Evolutionary conservation across 2,113 vertebrate genomes (phyloP), one percentile per base, ranked within the genome.

Genomic region (Rhineura floridana): DNA sequence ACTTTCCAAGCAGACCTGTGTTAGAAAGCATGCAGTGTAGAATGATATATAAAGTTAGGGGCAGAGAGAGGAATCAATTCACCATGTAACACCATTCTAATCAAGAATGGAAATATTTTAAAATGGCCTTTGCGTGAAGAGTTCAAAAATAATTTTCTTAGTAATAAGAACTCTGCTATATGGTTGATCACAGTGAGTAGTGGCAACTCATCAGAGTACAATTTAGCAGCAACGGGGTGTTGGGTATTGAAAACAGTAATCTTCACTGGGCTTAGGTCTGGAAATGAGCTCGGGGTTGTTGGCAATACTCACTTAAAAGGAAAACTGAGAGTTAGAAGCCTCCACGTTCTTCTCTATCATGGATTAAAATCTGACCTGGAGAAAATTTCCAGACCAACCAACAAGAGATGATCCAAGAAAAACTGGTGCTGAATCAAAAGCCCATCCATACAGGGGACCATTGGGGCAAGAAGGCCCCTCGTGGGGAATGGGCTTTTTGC

Each of bases 121-220:
- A 67, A 59, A 69, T 83, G 28, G 52, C 88, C 70, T 50, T 46
- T 86, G 77, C 92, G 83, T 83, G 83, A 85, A 81, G 89, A 81
- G 62, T 84, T 83, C 44, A 76, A 83, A 65, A 83, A 65, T 13
- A 55, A 28, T n/a, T 82, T 23, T n/a, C 12, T 44, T n/a, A 23
- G 21, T 30, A 21, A 33, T 1, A 50, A 65, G 36, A 42, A 25
- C 75, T 59, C 42, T 52, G 63, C 76, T 48, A 65, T 17, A n/a
- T 19, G 39, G 15, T 30, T 6, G 36, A 44, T 50, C 33, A 15
- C 9, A 63, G 55, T 63, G 42, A 65, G 25, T 39, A 44, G 28
- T 62, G 36, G 36, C 36, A 42, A 25, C 72, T 25, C 19, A 73
- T 25, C 21, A 42, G 39, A 73, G 72, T 73, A 42, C 42, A 42